Percentiles rank a stretch among this genome's conserved stretches.
Evolutionary conservation across 2,888 invertebrate species (phyloP).

Genomic region (Elysia crispata): DNA sequence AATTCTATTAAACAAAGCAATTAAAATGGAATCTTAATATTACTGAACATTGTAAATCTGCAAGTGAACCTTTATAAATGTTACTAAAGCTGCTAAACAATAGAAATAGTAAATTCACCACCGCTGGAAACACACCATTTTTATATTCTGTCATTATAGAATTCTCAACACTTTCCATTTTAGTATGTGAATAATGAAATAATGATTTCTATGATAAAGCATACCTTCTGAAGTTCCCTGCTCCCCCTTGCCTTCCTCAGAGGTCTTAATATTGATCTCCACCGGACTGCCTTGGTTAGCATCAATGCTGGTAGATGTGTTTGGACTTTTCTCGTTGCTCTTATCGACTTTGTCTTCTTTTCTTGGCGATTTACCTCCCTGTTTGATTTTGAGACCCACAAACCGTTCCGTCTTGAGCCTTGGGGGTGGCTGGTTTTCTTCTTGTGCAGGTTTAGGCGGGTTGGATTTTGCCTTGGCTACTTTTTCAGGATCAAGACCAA

Average conservation of each 20-base stretch:
- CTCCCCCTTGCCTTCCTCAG: neutral
- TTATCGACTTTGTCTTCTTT: neutral
- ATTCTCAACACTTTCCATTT: too few species aligned
- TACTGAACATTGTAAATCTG: too few species aligned
- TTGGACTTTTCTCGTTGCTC: neutral
- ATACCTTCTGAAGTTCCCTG: too few species aligned
- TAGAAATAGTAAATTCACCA: too few species aligned
- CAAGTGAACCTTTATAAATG: too few species aligned
- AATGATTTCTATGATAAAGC: too few species aligned
- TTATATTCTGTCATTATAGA: too few species aligned
- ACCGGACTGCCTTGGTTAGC: neutral
- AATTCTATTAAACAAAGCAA: too few species aligned
- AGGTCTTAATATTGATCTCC: neutral
- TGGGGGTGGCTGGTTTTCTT: neutral
- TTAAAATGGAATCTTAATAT: too few species aligned
- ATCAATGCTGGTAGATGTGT: neutral
- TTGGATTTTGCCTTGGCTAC: neutral
- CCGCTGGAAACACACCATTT: too few species aligned
- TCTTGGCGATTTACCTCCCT: neutral
- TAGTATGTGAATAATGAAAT: too few species aligned
- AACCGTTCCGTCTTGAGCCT: constrained; percentile 9
- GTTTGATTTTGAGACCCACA: constrained; percentile 13
- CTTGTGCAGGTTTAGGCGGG: neutral
- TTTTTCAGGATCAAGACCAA: constrained; percentile 31
- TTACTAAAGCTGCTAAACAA: too few species aligned